Conservation (phyloP, 2,797 vertebrate species). For the Leucoraja ocellata region DNA sequence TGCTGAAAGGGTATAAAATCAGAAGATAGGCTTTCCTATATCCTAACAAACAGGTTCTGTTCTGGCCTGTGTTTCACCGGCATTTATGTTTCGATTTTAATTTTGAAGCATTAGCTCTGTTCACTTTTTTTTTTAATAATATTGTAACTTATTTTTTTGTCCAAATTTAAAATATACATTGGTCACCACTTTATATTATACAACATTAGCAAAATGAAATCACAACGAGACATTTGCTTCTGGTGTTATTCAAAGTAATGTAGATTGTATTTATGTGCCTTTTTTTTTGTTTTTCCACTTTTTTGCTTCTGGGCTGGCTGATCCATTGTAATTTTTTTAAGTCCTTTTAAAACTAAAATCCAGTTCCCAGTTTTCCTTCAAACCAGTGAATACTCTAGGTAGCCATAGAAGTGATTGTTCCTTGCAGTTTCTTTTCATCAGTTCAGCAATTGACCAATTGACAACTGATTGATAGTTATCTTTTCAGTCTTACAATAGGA, state of each 20-base stretch:
- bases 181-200: too few relatives aligned
- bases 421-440: slow-evolving; percentile 81
- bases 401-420: slow-evolving; percentile 80
- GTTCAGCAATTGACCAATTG: slow-evolving; percentile 95
- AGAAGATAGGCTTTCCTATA: not conserved
- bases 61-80: not conserved
- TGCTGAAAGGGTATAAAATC: not conserved
- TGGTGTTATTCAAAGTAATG: not conserved
- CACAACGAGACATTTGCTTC: not conserved
- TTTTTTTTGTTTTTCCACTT: not conserved
- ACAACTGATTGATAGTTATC: slow-evolving; percentile 99
- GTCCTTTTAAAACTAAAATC: slow-evolving; percentile 51
- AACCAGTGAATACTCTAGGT: slow-evolving; percentile 76
- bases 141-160: not conserved
- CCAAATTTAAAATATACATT: not conserved
- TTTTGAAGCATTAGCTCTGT: not conserved
- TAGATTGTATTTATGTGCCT: not conserved
- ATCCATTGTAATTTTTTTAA: not conserved
- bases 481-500: slow-evolving; percentile 89
- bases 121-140: not conserved
- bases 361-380: slow-evolving; percentile 75
- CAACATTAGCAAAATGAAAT: not conserved
- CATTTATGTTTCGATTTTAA: not conserved
- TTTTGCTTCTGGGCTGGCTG: too few relatives aligned
- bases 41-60: not conserved